These are phyloP conservation scores for Mionectes olivaceus DNA, from an alignment of 2,797 vertebrate species.

Conservation along the genomic window DNA sequence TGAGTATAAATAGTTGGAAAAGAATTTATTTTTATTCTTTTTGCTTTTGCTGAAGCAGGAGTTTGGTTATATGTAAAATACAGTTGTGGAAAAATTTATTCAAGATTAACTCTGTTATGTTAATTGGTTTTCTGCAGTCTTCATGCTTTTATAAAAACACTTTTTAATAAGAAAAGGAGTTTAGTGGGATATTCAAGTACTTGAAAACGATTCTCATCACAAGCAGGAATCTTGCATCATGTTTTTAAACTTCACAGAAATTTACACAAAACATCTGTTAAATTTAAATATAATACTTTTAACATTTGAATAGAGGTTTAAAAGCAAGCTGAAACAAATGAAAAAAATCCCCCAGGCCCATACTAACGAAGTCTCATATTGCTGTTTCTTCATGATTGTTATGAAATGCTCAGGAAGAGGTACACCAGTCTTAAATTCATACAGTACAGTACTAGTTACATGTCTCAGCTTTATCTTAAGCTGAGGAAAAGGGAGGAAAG, in stretches of 20 bases:
- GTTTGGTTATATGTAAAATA: conserved; percentile 36
- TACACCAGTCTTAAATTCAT: background rate
- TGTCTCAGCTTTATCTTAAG: background rate
- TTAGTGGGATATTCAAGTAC: conserved; percentile 38
- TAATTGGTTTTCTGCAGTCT: conserved; percentile 43
- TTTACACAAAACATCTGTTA: background rate
- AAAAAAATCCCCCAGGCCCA: background rate
- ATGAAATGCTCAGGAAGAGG: background rate
- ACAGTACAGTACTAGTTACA: background rate
- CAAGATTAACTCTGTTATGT: conserved; percentile 6
- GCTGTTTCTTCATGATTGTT: background rate
- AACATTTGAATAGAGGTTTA: background rate
- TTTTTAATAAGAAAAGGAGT: conserved; percentile 32
- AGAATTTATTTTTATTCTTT: conserved; percentile 61
- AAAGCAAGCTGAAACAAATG: background rate
- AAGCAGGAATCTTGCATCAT: background rate
- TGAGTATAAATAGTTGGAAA: conserved; percentile 32
- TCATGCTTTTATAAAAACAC: conserved; percentile 58
- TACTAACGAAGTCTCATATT: background rate
- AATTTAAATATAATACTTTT: background rate
- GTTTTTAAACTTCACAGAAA: conserved; percentile 3
- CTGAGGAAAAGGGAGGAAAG: background rate
- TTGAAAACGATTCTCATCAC: conserved; percentile 10
- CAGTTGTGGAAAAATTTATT: conserved; percentile 5
- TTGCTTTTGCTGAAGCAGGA: conserved; percentile 41